These are phyloP conservation scores for Porites lutea DNA, from an alignment of 64 coral and sea anemone species.

Conservation along the genomic window DNA sequence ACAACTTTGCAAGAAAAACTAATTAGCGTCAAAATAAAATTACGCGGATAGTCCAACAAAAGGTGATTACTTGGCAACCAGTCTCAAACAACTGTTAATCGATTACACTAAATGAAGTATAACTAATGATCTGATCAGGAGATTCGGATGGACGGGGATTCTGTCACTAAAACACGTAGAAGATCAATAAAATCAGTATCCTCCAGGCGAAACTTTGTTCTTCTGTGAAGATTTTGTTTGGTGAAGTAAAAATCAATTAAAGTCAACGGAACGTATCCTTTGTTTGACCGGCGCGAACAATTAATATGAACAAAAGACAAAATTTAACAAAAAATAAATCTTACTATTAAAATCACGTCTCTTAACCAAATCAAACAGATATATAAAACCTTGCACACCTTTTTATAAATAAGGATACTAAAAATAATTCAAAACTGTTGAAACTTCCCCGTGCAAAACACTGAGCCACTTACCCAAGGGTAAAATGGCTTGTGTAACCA, in stretches of 20 bases:
- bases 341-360: background rate
- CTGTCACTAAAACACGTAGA: background rate
- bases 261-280: background rate
- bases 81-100: background rate
- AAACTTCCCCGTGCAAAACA: no score
- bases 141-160: background rate
- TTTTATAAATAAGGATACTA: no score
- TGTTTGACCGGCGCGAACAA: background rate
- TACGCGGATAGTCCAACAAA: slow-evolving; percentile 2
- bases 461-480: no score
- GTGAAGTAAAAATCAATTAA: background rate
- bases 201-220: background rate
- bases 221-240: slow-evolving; percentile 2
- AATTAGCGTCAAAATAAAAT: slow-evolving; percentile 2
- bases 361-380: no score
- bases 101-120: background rate
- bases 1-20: background rate
- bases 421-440: no score
- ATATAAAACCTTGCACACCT: no score
- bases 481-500: no score
- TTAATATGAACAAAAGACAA: background rate
- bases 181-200: background rate
- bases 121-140: background rate
- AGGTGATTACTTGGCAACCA: slow-evolving; percentile 1
- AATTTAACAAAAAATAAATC: background rate